phyloP scores from a whole-genome alignment of 1,140 invertebrate species.

The Hyles vespertilio region DNA sequence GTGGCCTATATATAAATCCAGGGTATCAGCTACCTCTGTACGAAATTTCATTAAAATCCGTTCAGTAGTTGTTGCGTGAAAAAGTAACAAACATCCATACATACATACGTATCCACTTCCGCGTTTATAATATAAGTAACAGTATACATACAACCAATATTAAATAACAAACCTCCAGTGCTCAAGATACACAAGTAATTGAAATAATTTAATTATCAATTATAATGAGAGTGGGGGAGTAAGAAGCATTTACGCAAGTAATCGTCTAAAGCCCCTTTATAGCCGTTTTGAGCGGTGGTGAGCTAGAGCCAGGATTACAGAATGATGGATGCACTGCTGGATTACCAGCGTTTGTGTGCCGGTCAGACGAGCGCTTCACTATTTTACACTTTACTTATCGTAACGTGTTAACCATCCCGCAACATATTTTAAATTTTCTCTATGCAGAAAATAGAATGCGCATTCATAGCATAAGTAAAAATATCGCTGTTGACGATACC shows the following conservation, averaged over 20 bases:
- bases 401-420: background rate
- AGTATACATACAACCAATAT: too few relatives aligned
- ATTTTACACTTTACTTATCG: background rate
- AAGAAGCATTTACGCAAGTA: slow-evolving; percentile 35
- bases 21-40: too few relatives aligned
- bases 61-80: too few relatives aligned
- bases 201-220: slow-evolving; percentile 15
- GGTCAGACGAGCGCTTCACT: slow-evolving; percentile 26
- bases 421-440: background rate
- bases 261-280: slow-evolving; percentile 46
- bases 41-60: too few relatives aligned
- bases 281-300: slow-evolving; percentile 45
- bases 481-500: too few relatives aligned
- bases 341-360: slow-evolving; percentile 41
- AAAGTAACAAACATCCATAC: too few relatives aligned
- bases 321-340: slow-evolving; percentile 54
- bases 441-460: too few relatives aligned
- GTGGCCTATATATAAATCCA: too few relatives aligned
- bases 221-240: slow-evolving; percentile 22
- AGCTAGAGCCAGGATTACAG: slow-evolving; percentile 44
- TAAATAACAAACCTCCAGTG: too few relatives aligned
- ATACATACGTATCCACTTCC: too few relatives aligned
- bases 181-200: background rate
- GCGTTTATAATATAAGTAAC: too few relatives aligned
- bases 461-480: too few relatives aligned